phyloP scores from a whole-genome alignment of 2,888 invertebrate genomes.

The Spodoptera picta region DNA sequence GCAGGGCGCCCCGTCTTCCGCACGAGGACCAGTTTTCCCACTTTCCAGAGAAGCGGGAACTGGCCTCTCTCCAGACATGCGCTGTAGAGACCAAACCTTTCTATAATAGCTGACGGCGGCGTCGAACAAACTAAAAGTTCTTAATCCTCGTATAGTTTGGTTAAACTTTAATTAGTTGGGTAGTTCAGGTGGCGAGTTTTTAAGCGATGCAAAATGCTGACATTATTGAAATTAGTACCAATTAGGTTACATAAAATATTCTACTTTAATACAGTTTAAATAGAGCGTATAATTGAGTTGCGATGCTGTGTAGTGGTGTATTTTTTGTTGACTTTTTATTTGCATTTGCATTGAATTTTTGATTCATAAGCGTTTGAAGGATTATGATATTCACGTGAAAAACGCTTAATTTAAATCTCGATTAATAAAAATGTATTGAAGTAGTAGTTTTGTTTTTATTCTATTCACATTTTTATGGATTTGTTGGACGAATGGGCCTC shows the following conservation, averaged over 20 bases:
- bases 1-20: no score
- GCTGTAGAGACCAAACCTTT: no score
- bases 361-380: not conserved
- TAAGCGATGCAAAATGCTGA: conserved; percentile 57
- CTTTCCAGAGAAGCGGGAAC: no score
- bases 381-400: no score
- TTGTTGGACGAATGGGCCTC: no score
- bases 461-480: no score
- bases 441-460: no score
- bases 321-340: not conserved
- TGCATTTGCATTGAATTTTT: not conserved
- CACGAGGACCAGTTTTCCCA: no score
- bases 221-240: conserved; percentile 55
- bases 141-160: conserved; percentile 41
- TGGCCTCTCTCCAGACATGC: no score
- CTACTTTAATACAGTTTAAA: conserved; percentile 1
- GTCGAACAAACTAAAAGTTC: conserved; percentile 27
- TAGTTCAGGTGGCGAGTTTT: conserved; percentile 52
- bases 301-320: not conserved
- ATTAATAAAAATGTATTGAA: no score
- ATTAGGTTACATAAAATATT: conserved; percentile 24
- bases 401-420: no score
- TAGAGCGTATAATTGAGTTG: not conserved
- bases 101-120: conserved; percentile 32
- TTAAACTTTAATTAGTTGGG: conserved; percentile 55